Evolutionary conservation across 2,113 vertebrate species (phyloP).

Genomic region (Calidris pugnax): DNA sequence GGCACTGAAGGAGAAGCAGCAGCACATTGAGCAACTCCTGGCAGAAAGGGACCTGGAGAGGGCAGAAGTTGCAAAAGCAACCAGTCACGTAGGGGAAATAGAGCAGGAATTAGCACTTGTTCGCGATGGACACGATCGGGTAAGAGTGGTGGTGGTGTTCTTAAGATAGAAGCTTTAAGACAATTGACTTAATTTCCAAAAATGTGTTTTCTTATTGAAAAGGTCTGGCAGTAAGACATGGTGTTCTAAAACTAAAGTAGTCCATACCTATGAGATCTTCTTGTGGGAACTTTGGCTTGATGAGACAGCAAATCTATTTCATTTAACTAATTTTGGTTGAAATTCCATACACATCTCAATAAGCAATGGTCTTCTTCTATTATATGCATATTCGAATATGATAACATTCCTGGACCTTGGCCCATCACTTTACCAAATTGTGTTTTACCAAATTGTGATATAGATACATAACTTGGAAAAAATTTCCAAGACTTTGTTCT

Average conservation of each 20-base stretch:
- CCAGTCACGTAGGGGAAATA: slow-evolving; percentile 92
- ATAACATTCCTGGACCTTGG: neutral
- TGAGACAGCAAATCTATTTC: neutral
- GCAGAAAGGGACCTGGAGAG: slow-evolving; percentile 95
- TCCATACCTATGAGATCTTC: neutral
- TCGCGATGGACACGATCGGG: slow-evolving; percentile 93
- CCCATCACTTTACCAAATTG: neutral
- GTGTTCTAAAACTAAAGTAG: neutral
- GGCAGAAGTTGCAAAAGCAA: slow-evolving; percentile 96
- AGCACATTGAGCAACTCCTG: slow-evolving; percentile 97
- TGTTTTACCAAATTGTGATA: neutral
- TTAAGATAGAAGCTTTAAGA: neutral
- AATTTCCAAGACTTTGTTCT: neutral
- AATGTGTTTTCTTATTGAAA: neutral
- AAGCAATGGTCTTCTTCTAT: neutral
- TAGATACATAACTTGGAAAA: neutral
- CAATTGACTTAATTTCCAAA: neutral
- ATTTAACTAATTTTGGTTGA: neutral
- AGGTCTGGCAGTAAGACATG: neutral
- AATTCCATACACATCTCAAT: neutral
- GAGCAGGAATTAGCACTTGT: slow-evolving; percentile 89
- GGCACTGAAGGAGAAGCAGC: slow-evolving; percentile 97
- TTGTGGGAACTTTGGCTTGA: neutral
- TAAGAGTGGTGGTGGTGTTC: slow-evolving; percentile 39
- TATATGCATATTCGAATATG: neutral